These are phyloP conservation scores for Drosophila jambulina DNA, from an alignment of 1,140 invertebrate genomes.

Conservation along the genomic window DNA sequence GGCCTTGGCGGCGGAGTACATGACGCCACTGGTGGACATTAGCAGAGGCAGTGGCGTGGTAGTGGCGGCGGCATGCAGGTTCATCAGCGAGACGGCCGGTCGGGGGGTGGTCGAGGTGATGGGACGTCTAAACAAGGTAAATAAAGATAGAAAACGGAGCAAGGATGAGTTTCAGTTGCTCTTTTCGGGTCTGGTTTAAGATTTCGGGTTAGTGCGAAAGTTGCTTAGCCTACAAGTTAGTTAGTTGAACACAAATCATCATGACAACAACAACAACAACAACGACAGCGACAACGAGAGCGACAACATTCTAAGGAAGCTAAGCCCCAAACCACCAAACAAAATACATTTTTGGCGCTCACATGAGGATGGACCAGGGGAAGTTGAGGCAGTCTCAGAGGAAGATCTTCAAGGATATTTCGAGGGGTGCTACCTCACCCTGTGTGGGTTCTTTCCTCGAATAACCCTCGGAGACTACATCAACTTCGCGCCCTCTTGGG, in stretches of 20 bases:
- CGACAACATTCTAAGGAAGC: constrained; percentile 64
- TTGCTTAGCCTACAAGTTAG: constrained; percentile 68
- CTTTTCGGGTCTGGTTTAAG: constrained; percentile 12
- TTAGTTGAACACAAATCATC: constrained; percentile 79
- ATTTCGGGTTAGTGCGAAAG: constrained; percentile 75
- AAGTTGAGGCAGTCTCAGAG: constrained; percentile 16
- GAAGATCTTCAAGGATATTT: neutral
- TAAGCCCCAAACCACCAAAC: constrained; percentile 85
- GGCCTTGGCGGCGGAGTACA: constrained; percentile 62
- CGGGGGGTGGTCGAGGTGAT: constrained; percentile 82
- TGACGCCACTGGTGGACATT: constrained; percentile 70
- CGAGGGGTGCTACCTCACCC: neutral
- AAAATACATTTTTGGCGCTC: constrained; percentile 54
- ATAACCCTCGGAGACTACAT: constrained; percentile 31
- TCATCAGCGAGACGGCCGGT: constrained; percentile 48
- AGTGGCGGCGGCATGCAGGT: constrained; percentile 44
- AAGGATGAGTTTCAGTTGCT: neutral
- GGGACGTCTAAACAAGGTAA: constrained; percentile 60
- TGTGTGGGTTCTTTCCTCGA: neutral
- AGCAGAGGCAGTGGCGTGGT: constrained; percentile 77
- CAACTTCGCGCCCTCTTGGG: constrained; percentile 2
- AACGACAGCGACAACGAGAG: constrained; percentile 41
- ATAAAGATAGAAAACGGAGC: constrained; percentile 2
- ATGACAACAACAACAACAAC: constrained; percentile 54
- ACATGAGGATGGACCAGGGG: constrained; percentile 10